Evolutionary conservation across 1,140 invertebrate species (phyloP).

Genomic region (Drosophila ironensis): DNA sequence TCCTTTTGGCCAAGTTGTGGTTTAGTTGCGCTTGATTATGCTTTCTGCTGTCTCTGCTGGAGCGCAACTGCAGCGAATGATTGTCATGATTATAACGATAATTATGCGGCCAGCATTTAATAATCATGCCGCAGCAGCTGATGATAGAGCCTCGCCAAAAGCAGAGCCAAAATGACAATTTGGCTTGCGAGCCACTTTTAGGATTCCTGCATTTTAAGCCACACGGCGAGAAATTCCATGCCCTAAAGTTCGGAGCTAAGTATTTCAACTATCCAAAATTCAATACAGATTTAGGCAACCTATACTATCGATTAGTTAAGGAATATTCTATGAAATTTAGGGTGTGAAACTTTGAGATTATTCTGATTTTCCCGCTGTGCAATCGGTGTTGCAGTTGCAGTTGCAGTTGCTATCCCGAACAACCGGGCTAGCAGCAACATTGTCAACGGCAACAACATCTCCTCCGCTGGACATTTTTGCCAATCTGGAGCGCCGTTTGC

Average conservation of each 20-base stretch:
- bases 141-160: slow-evolving; percentile 41
- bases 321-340: too few species aligned
- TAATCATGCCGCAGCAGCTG: slow-evolving; percentile 34
- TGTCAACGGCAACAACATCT: slow-evolving; percentile 65
- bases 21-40: slow-evolving; percentile 71
- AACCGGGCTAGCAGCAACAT: too few species aligned
- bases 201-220: slow-evolving; percentile 38
- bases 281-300: too few species aligned
- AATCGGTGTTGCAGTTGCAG: slow-evolving; percentile 1
- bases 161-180: slow-evolving; percentile 52
- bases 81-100: slow-evolving; percentile 59
- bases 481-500: slow-evolving; percentile 68
- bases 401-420: slow-evolving; percentile 20
- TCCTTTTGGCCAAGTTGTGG: slow-evolving; percentile 35
- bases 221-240: too few species aligned
- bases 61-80: slow-evolving; percentile 57
- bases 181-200: slow-evolving; percentile 46
- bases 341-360: too few species aligned
- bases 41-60: slow-evolving; percentile 37
- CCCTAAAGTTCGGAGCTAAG: too few species aligned
- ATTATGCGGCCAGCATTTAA: slow-evolving; percentile 56
- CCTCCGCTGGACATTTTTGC: slow-evolving; percentile 65
- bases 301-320: too few species aligned
- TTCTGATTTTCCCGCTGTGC: background rate
- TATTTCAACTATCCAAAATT: too few species aligned